Evolutionary conservation across 2,888 invertebrate genomes (phyloP).

Genomic region (Synergus laeviventris): DNA sequence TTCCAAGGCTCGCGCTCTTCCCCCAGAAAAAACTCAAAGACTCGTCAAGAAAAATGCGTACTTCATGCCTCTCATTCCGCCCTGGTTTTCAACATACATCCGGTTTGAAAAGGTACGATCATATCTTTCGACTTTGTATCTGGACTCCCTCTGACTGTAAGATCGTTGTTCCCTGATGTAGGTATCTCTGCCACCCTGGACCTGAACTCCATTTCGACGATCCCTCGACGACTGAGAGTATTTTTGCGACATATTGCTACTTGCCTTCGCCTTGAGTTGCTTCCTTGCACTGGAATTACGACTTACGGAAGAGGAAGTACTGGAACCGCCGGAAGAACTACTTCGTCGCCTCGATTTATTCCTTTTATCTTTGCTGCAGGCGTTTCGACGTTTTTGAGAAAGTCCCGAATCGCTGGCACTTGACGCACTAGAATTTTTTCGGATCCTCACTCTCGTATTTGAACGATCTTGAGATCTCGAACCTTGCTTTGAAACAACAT

Average conservation of each 20-base stretch:
- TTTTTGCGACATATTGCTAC: conserved; percentile 32
- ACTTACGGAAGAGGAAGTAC: conserved; percentile 54
- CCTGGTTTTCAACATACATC: conserved; percentile 33
- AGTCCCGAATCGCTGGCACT: conserved; percentile 49
- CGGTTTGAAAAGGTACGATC: conserved; percentile 30
- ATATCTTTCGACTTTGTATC: conserved; percentile 31
- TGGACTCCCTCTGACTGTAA: conserved; percentile 30
- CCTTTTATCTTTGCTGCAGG: conserved; percentile 63
- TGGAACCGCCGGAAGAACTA: conserved; percentile 59
- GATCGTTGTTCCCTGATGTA: conserved; percentile 29
- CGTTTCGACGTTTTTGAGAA: conserved; percentile 57
- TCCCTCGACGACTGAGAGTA: conserved; percentile 22
- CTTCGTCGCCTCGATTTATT: conserved; percentile 60
- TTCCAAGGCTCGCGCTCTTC: conserved; percentile 27
- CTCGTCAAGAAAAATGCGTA: conserved; percentile 35
- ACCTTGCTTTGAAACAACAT: conserved; percentile 47
- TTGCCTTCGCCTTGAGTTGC: conserved; percentile 27
- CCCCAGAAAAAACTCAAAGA: conserved; percentile 35
- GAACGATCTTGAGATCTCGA: conserved; percentile 56
- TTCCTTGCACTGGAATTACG: conserved; percentile 39
- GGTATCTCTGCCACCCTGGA: conserved; percentile 26
- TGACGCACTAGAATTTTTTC: conserved; percentile 49
- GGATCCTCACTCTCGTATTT: conserved; percentile 52
- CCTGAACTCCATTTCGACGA: conserved; percentile 22
- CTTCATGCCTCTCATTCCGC: conserved; percentile 40